A percentile compares a stretch with the other conserved stretches of the same genome.
phyloP scores from a whole-genome alignment of 2,113 vertebrate genomes.

The Anhinga rufa region DNA sequence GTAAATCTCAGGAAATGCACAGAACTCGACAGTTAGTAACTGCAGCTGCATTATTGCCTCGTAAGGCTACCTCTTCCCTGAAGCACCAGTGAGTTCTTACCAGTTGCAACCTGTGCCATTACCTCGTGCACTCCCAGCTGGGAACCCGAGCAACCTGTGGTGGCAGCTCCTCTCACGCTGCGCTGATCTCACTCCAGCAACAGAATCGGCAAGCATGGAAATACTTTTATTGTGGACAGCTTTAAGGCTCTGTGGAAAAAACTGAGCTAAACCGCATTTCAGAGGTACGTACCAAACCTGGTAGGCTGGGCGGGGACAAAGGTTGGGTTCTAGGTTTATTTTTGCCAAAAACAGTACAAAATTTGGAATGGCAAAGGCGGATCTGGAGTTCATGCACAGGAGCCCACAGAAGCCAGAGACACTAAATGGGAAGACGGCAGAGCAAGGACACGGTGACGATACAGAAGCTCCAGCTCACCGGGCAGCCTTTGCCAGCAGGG shows the following conservation, averaged over 20 bases:
- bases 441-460: accelerated
- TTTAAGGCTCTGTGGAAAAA: neutral
- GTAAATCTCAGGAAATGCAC: neutral
- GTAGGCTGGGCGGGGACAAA: neutral
- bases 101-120: accelerated
- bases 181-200: neutral
- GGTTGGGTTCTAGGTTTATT: neutral
- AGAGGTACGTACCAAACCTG: neutral
- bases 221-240: neutral
- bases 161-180: neutral
- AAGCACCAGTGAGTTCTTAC: neutral
- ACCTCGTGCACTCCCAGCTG: neutral
- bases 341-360: neutral
- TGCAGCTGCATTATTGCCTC: neutral
- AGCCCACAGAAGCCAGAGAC: neutral
- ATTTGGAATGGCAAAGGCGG: neutral
- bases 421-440: neutral
- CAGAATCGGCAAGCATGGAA: neutral
- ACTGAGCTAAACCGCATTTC: neutral
- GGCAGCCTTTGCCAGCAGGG: neutral
- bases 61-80: neutral
- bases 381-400: neutral
- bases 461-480: neutral
- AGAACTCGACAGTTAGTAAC: neutral
- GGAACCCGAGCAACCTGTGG: neutral